Evolutionary conservation across 2,888 invertebrate species (phyloP).

Genomic region (Nezara viridula): DNA sequence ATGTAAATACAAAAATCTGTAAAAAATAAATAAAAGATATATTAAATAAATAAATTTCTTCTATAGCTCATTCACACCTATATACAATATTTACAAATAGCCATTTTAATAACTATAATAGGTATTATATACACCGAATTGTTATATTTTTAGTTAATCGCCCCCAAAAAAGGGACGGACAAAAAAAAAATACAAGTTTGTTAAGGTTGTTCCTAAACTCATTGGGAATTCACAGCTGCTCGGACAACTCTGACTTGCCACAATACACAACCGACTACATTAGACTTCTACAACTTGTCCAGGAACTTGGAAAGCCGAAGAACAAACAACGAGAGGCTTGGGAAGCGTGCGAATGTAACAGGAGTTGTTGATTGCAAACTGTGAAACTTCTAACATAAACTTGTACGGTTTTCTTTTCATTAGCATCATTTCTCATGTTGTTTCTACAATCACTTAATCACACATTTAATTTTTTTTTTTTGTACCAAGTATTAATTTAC

Average conservation of each 20-base stretch:
- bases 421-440: not conserved
- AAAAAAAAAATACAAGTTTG: not conserved
- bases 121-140: too few relatives aligned
- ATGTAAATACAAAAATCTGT: too few relatives aligned
- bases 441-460: too few relatives aligned
- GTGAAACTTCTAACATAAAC: not conserved
- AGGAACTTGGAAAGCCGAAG: not conserved
- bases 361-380: not conserved
- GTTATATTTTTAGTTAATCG: too few relatives aligned
- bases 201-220: not conserved
- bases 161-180: too few relatives aligned
- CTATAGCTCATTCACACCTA: too few relatives aligned
- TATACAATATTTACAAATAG: too few relatives aligned
- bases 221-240: conserved; percentile 5
- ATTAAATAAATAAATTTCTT: too few relatives aligned
- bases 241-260: not conserved
- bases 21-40: too few relatives aligned
- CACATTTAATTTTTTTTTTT: not conserved
- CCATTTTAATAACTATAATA: too few relatives aligned
- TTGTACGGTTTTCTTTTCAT: not conserved
- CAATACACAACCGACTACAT: not conserved
- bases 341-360: not conserved
- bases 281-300: not conserved
- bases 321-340: not conserved
- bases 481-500: too few relatives aligned